A percentile compares a stretch with the other conserved stretches of the same genome.
Conservation (phyloP, 2,888 invertebrate genomes). For the Cheilosia vulpina region DNA sequence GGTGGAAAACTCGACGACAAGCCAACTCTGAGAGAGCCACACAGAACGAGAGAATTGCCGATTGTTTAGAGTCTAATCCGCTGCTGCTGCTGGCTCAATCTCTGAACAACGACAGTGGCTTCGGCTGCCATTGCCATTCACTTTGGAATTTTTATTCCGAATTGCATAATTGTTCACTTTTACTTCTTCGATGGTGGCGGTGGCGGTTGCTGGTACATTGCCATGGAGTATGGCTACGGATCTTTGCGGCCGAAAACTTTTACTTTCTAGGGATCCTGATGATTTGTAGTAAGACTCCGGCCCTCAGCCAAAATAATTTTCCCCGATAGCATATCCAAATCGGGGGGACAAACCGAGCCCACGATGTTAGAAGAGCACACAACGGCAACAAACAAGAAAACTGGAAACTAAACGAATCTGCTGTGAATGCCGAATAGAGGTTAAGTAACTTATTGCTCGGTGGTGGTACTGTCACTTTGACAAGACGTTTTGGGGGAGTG, state of each 20-base stretch:
- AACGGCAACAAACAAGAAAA: slow-evolving; percentile 3
- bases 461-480: slow-evolving; percentile 54
- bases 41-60: not conserved
- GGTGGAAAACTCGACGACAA: slow-evolving; percentile 54
- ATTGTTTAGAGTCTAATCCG: not conserved
- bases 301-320: not conserved
- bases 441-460: slow-evolving; percentile 58
- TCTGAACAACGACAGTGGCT: not conserved
- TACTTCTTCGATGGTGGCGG: slow-evolving; percentile 41
- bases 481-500: slow-evolving; percentile 54
- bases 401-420: slow-evolving; percentile 49
- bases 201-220: not conserved
- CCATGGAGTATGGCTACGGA: not conserved
- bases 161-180: slow-evolving; percentile 58
- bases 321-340: slow-evolving; percentile 13
- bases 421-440: slow-evolving; percentile 53
- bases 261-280: slow-evolving; percentile 27
- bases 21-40: slow-evolving; percentile 9
- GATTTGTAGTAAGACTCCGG: not conserved
- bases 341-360: not conserved
- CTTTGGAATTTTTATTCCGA: slow-evolving; percentile 61
- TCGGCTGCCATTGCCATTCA: slow-evolving; percentile 48
- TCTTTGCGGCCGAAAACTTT: slow-evolving; percentile 28
- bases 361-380: not conserved
- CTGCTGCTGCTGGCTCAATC: too few species aligned